A percentile compares a stretch with the other conserved stretches of the same genome.
Evolutionary conservation across 2,888 invertebrate genomes (phyloP).

Genomic region (Pristionchus japonicus): DNA sequence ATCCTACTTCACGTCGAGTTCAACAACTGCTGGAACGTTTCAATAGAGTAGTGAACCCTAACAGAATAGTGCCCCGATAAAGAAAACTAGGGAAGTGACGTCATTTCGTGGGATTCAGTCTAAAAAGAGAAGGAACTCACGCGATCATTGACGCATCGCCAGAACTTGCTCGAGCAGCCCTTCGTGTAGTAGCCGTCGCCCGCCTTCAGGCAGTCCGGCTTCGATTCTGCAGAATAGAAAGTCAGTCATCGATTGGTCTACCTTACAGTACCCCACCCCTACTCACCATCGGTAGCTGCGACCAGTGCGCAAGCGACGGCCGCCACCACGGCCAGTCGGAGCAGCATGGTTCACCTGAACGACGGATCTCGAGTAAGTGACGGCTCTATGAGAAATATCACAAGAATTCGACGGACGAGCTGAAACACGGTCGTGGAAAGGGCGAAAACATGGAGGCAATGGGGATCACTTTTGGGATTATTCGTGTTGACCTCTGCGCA

Average conservation of each 20-base stretch:
- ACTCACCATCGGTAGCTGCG: neutral
- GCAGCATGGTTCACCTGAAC: slow-evolving; percentile 40
- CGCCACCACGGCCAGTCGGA: slow-evolving; percentile 40
- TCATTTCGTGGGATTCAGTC: neutral
- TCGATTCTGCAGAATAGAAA: slow-evolving; percentile 25
- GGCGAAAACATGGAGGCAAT: neutral
- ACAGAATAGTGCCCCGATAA: neutral
- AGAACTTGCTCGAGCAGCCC: slow-evolving; percentile 43
- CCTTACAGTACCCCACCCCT: neutral
- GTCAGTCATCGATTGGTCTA: neutral
- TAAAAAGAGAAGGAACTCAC: neutral
- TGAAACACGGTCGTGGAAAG: neutral
- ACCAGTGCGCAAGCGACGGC: neutral
- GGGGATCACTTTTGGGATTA: slow-evolving; percentile 11
- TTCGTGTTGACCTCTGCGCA: neutral
- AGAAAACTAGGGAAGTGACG: neutral
- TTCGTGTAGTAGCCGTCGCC: slow-evolving; percentile 45
- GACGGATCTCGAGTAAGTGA: neutral
- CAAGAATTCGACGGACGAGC: neutral
- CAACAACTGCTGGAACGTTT: too few species aligned
- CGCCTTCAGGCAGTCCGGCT: slow-evolving; percentile 35
- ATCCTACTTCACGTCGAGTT: too few species aligned
- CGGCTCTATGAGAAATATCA: neutral
- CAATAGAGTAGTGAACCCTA: too few species aligned
- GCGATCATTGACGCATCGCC: slow-evolving; percentile 47